These are phyloP conservation scores for Acrocephalus arundinaceus DNA, from an alignment of 2,113 vertebrate species.

Conservation along the genomic window DNA sequence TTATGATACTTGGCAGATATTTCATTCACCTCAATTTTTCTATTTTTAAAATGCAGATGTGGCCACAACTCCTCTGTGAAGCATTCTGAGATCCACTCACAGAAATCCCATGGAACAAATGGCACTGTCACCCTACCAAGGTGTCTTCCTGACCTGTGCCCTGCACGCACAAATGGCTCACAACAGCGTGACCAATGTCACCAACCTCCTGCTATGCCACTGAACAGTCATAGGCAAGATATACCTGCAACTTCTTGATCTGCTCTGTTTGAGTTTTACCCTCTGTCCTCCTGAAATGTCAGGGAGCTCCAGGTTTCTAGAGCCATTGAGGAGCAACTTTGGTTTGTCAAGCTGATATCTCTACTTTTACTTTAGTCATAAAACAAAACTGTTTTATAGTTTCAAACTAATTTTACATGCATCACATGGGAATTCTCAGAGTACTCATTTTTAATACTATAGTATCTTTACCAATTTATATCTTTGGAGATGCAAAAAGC, in stretches of 20 bases:
- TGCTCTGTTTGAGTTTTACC: background rate
- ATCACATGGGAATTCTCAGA: background rate
- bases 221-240: background rate
- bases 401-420: background rate
- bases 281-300: background rate
- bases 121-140: background rate
- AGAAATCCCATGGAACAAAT: background rate
- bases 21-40: background rate
- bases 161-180: background rate
- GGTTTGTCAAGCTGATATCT: background rate
- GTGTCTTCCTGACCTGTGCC: background rate
- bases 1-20: background rate
- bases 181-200: accelerated
- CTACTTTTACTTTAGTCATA: background rate
- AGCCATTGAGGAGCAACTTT: background rate
- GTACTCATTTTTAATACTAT: background rate
- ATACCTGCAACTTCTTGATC: background rate
- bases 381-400: background rate
- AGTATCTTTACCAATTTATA: background rate
- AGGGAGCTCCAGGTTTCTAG: background rate
- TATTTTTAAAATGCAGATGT: background rate
- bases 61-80: background rate
- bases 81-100: background rate
- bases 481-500: background rate
- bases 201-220: background rate